Percentiles rank a stretch among this genome's conserved stretches.
Conservation (phyloP, 2,888 invertebrate genomes). For the Harmothoe impar region DNA sequence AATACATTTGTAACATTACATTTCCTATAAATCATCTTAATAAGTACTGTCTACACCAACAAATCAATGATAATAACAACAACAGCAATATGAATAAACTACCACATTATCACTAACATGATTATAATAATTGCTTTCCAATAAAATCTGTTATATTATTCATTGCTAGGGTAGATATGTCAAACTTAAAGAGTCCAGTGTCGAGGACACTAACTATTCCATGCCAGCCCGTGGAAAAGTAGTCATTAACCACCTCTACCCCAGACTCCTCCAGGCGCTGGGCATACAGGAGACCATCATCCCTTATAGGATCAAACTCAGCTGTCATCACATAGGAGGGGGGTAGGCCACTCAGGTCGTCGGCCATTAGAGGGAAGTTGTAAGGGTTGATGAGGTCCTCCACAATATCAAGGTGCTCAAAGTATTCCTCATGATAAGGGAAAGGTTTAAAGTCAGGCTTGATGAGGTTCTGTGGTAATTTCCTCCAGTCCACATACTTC, state of each 20-base stretch:
- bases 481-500: conserved; percentile 39
- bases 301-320: conserved; percentile 6
- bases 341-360: conserved; percentile 26
- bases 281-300: conserved; percentile 19
- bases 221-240: conserved; percentile 45
- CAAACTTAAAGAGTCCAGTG: neutral
- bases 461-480: neutral
- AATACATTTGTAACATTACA: too few relatives aligned
- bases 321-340: conserved; percentile 32
- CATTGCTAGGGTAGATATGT: conserved; percentile 25
- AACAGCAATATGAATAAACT: too few relatives aligned
- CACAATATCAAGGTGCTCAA: neutral
- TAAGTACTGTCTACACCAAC: too few relatives aligned
- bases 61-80: too few relatives aligned
- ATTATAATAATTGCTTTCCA: neutral
- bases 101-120: too few relatives aligned
- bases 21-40: too few relatives aligned
- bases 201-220: conserved; percentile 4
- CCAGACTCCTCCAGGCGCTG: conserved; percentile 39
- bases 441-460: conserved; percentile 23
- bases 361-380: conserved; percentile 43
- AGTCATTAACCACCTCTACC: neutral
- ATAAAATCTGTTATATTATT: conserved; percentile 28
- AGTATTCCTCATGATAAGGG: conserved; percentile 34
- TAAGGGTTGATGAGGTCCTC: conserved; percentile 27